These are phyloP conservation scores for Caenorhabditis sp. DNA, from an alignment of 2,888 invertebrate species.

Conservation along the genomic window DNA sequence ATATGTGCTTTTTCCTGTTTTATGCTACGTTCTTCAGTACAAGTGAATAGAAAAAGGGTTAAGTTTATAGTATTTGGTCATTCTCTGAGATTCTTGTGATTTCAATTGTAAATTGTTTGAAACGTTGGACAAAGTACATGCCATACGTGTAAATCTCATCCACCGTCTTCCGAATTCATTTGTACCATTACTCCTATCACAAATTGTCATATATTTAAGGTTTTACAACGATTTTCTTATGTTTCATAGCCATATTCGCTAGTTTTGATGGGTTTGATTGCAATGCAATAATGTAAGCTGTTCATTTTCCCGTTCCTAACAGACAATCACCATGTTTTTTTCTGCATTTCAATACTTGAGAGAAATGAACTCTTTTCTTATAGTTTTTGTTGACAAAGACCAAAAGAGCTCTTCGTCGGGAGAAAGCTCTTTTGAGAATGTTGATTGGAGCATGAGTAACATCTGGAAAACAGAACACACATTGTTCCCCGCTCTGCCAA, in stretches of 20 bases:
- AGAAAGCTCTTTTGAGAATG: neutral
- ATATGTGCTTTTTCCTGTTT: slow-evolving; percentile 30
- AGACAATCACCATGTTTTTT: neutral
- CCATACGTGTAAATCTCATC: slow-evolving; percentile 36
- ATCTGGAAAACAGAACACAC: neutral
- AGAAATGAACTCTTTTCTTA: neutral
- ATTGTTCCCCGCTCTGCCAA: neutral
- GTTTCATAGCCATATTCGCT: slow-evolving; percentile 17
- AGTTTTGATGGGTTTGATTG: slow-evolving; percentile 9
- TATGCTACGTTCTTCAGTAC: slow-evolving; percentile 27
- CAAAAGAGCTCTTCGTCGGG: neutral
- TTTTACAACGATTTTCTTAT: too few species aligned
- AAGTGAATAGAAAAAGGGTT: slow-evolving; percentile 35
- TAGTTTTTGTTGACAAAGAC: neutral
- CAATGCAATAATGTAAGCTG: slow-evolving; percentile 2
- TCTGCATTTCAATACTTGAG: slow-evolving; percentile 2
- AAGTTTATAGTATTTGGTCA: slow-evolving; percentile 34
- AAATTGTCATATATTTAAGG: too few species aligned
- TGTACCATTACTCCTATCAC: neutral
- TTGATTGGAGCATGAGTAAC: slow-evolving; percentile 1
- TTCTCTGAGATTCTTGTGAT: slow-evolving; percentile 22
- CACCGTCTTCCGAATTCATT: neutral
- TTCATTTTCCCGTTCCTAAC: neutral
- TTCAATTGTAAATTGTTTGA: too few species aligned
- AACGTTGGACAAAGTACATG: neutral